A percentile compares a stretch with the other conserved stretches of the same genome.
phyloP scores from a whole-genome alignment of 2,888 invertebrate genomes.

The Drosophila histrio region DNA sequence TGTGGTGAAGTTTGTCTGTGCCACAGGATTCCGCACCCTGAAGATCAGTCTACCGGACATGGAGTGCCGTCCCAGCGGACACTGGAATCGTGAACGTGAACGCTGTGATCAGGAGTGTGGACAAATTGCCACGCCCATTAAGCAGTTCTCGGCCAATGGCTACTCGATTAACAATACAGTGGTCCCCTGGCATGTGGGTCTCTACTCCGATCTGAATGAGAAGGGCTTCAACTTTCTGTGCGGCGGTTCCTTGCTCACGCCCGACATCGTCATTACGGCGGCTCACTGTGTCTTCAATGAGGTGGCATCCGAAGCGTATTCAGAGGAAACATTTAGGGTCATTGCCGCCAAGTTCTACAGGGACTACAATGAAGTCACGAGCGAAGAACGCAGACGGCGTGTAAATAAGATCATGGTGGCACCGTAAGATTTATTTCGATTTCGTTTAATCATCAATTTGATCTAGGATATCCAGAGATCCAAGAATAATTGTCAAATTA shows the following conservation, averaged over 20 bases:
- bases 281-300: slow-evolving; percentile 68
- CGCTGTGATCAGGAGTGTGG: slow-evolving; percentile 62
- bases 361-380: slow-evolving; percentile 32
- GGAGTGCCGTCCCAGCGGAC: slow-evolving; percentile 46
- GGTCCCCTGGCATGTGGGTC: slow-evolving; percentile 69
- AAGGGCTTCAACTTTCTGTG: slow-evolving; percentile 53
- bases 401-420: slow-evolving; percentile 48
- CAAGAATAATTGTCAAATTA: neutral
- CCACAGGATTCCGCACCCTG: slow-evolving; percentile 49
- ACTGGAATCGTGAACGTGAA: slow-evolving; percentile 54
- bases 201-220: slow-evolving; percentile 52
- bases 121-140: slow-evolving; percentile 65
- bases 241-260: slow-evolving; percentile 63
- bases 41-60: slow-evolving; percentile 33
- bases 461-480: too few species aligned
- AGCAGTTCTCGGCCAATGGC: slow-evolving; percentile 58
- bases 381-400: slow-evolving; percentile 24
- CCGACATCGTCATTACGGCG: slow-evolving; percentile 66
- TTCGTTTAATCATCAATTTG: too few species aligned
- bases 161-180: slow-evolving; percentile 59
- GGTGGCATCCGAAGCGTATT: slow-evolving; percentile 20
- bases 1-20: slow-evolving; percentile 56
- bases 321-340: slow-evolving; percentile 41
- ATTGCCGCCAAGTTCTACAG: slow-evolving; percentile 61
- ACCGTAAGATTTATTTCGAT: slow-evolving; percentile 16